Percentiles rank a stretch among this genome's conserved stretches.
phyloP scores from a whole-genome alignment of 2,797 vertebrate genomes.

The Ptychobarbus kaznakovi region DNA sequence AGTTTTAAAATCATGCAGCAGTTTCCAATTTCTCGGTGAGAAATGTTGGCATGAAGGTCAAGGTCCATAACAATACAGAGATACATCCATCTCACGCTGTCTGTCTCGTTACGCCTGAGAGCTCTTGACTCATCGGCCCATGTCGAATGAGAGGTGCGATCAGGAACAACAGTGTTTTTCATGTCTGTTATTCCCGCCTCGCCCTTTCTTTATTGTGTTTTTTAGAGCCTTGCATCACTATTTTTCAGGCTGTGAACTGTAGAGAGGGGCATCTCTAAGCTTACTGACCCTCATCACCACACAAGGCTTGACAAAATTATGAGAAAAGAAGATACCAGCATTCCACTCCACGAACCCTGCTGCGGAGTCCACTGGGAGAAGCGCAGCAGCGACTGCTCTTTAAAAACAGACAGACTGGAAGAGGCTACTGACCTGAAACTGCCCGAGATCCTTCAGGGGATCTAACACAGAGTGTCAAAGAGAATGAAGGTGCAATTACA shows the following conservation, averaged over 20 bases:
- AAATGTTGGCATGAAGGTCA: slow-evolving; percentile 50
- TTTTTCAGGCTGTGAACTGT: slow-evolving; percentile 38
- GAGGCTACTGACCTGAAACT: slow-evolving; percentile 44
- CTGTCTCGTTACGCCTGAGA: slow-evolving; percentile 59
- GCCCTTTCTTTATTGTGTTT: slow-evolving; percentile 51
- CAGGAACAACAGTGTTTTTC: slow-evolving; percentile 61
- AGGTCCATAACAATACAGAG: slow-evolving; percentile 56
- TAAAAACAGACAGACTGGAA: slow-evolving; percentile 15
- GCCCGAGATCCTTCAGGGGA: not conserved
- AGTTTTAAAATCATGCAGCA: slow-evolving; percentile 20
- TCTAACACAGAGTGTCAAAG: not conserved
- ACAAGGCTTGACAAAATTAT: slow-evolving; percentile 29
- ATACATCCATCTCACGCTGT: slow-evolving; percentile 59
- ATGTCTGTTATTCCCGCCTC: slow-evolving; percentile 65
- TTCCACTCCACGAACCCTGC: slow-evolving; percentile 42
- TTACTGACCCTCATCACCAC: slow-evolving; percentile 34
- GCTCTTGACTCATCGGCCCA: slow-evolving; percentile 52
- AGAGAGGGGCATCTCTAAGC: slow-evolving; percentile 22
- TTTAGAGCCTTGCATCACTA: slow-evolving; percentile 24
- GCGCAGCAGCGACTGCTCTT: slow-evolving; percentile 15
- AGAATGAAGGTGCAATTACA: not conserved
- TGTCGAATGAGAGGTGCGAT: slow-evolving; percentile 52
- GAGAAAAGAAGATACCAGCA: slow-evolving; percentile 31
- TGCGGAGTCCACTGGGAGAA: slow-evolving; percentile 31
- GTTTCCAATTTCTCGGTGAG: slow-evolving; percentile 43